Percentiles rank a stretch among this genome's conserved stretches.
Evolutionary conservation across 2,113 vertebrate genomes (phyloP).

Genomic region (Zootoca vivipara): DNA sequence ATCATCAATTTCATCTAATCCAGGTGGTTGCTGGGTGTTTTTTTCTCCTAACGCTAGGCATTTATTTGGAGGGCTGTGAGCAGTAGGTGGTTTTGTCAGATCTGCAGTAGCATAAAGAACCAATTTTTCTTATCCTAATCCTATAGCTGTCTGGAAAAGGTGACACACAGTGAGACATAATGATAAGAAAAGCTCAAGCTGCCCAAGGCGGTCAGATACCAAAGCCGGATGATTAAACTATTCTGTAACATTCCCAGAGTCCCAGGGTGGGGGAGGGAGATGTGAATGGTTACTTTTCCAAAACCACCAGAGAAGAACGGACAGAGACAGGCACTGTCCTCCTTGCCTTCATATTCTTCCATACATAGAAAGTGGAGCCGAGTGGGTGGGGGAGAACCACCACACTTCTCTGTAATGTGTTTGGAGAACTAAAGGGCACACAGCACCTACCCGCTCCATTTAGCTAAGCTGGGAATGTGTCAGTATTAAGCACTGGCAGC

Average conservation of each 20-base stretch:
- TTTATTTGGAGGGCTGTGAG: slow-evolving; percentile 62
- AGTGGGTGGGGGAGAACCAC: no score
- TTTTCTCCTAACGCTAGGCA: slow-evolving; percentile 62
- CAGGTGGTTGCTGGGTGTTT: slow-evolving; percentile 22
- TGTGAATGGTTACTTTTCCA: slow-evolving; percentile 51
- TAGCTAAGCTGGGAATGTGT: background rate
- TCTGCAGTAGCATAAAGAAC: slow-evolving; percentile 71
- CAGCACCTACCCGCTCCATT: background rate
- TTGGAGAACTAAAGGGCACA: background rate
- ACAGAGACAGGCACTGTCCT: background rate
- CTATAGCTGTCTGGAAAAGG: slow-evolving; percentile 70
- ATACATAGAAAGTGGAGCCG: background rate
- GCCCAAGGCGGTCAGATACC: slow-evolving; percentile 71
- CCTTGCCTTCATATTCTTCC: slow-evolving; percentile 16
- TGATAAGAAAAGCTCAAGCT: slow-evolving; percentile 74
- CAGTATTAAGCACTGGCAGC: background rate
- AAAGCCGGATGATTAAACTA: slow-evolving; percentile 73
- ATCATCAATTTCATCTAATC: slow-evolving; percentile 70
- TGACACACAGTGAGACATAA: slow-evolving; percentile 68
- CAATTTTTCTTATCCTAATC: slow-evolving; percentile 76
- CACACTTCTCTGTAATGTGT: background rate
- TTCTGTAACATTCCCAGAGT: slow-evolving; percentile 67
- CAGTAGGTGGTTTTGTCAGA: slow-evolving; percentile 69
- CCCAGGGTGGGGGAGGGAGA: slow-evolving; percentile 40
- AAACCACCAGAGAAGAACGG: slow-evolving; percentile 49